phyloP scores from a whole-genome alignment of 2,113 vertebrate genomes.

The Misgurnus mizolepis region DNA sequence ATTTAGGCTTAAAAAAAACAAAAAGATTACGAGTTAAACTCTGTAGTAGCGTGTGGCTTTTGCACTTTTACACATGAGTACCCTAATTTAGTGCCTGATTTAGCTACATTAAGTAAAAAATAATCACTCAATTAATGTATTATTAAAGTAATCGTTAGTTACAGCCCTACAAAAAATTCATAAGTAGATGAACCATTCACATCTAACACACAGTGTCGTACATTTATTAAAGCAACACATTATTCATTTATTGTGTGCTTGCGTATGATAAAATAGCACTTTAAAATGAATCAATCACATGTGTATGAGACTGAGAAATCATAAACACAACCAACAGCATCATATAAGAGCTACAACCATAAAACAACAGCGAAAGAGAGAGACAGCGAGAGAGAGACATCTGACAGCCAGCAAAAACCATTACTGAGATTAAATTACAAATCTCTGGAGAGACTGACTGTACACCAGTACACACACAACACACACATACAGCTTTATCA shows the following conservation, averaged over 20 bases:
- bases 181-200: background rate
- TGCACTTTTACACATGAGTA: no score
- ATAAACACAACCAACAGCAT: background rate
- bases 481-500: background rate
- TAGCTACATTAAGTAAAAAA: no score
- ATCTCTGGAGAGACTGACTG: slow-evolving; percentile 18
- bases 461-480: slow-evolving; percentile 18
- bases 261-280: background rate
- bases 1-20: no score
- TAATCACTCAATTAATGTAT: no score
- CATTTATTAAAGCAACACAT: background rate
- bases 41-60: no score
- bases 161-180: no score
- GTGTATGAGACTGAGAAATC: background rate
- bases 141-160: no score
- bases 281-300: background rate
- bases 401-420: slow-evolving; percentile 32
- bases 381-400: background rate
- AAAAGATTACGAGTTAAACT: no score
- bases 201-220: no score
- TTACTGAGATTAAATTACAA: slow-evolving; percentile 53
- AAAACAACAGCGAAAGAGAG: slow-evolving; percentile 7
- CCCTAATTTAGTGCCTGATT: no score
- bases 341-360: background rate
- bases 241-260: slow-evolving; percentile 6